Evolutionary conservation across 2,888 invertebrate genomes (phyloP).

Genomic region (Agapetus fuscipes): DNA sequence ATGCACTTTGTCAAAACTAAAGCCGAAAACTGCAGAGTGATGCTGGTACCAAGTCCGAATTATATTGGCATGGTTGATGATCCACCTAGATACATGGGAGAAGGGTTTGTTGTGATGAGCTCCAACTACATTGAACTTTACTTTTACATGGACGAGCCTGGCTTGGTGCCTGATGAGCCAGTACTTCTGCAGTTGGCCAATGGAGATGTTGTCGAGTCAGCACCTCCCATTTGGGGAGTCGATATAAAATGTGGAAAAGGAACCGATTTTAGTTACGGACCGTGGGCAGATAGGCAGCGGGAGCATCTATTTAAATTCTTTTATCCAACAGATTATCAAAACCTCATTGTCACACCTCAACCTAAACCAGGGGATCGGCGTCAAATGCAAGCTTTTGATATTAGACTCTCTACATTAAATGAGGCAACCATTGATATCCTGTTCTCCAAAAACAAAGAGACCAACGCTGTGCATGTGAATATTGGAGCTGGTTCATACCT

Average conservation of each 20-base stretch:
- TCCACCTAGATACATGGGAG: constrained; percentile 94
- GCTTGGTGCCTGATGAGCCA: constrained; percentile 84
- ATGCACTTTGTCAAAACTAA: constrained; percentile 95
- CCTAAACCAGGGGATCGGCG: constrained; percentile 82
- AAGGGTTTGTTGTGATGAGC: constrained; percentile 94
- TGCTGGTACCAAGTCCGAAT: constrained; percentile 92
- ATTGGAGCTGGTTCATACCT: constrained; percentile 92
- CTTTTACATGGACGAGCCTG: constrained; percentile 96
- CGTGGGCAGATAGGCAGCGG: constrained; percentile 97
- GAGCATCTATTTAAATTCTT: constrained; percentile 94
- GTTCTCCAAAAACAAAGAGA: constrained; percentile 89
- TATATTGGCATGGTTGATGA: constrained; percentile 90
- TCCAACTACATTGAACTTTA: constrained; percentile 91
- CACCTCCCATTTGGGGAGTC: constrained; percentile 91
- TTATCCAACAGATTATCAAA: constrained; percentile 81
- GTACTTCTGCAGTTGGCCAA: constrained; percentile 82
- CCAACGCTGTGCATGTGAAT: constrained; percentile 94
- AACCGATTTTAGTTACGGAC: constrained; percentile 94
- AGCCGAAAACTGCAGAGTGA: constrained; percentile 91
- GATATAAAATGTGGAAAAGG: constrained; percentile 94
- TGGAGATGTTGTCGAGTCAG: constrained; percentile 87
- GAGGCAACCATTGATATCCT: constrained; percentile 93
- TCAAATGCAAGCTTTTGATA: constrained; percentile 85
- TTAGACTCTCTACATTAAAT: constrained; percentile 79
- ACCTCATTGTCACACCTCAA: constrained; percentile 67